phyloP scores from a whole-genome alignment of 2,888 invertebrate species.

The Graphium colonna region DNA sequence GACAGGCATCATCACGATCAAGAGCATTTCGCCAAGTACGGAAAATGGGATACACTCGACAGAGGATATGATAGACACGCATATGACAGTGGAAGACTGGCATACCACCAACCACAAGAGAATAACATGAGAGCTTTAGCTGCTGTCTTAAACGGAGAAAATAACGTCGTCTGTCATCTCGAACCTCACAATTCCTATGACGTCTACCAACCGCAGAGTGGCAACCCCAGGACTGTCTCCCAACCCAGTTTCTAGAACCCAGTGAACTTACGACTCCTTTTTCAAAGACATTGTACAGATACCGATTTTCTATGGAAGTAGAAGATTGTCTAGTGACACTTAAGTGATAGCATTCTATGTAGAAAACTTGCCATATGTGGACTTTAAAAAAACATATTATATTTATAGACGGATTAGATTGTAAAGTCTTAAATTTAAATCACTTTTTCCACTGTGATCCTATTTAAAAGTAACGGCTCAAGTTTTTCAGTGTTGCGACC shows the following conservation, averaged over 20 bases:
- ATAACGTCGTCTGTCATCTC: conserved; percentile 91
- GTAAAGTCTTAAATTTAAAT: conserved; percentile 66
- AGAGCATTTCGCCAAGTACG: conserved; percentile 72
- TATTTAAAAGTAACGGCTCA: conserved; percentile 76
- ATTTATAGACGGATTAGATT: conserved; percentile 41
- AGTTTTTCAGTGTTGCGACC: conserved; percentile 69
- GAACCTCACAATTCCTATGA: conserved; percentile 84
- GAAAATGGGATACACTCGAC: conserved; percentile 76
- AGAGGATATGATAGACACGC: conserved; percentile 69
- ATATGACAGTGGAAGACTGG: conserved; percentile 73
- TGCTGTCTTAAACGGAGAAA: conserved; percentile 91
- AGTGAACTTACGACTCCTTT: too few species aligned
- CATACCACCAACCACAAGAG: conserved; percentile 77
- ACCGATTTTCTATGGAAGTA: conserved; percentile 74
- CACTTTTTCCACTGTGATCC: conserved; percentile 80
- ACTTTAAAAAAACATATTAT: conserved; percentile 61
- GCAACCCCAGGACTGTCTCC: conserved; percentile 71
- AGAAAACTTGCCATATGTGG: conserved; percentile 77
- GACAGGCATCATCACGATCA: conserved; percentile 80
- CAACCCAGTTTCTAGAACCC: conserved; percentile 72
- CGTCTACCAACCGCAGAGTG: conserved; percentile 67
- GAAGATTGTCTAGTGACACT: conserved; percentile 61
- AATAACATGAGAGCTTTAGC: conserved; percentile 82
- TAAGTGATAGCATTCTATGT: conserved; percentile 67
- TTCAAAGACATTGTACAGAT: conserved; percentile 68